A percentile compares a stretch with the other conserved stretches of the same genome.
These are phyloP conservation scores for Protonibea diacanthus DNA, from an alignment of 2,797 vertebrate genomes.

Conservation along the genomic window DNA sequence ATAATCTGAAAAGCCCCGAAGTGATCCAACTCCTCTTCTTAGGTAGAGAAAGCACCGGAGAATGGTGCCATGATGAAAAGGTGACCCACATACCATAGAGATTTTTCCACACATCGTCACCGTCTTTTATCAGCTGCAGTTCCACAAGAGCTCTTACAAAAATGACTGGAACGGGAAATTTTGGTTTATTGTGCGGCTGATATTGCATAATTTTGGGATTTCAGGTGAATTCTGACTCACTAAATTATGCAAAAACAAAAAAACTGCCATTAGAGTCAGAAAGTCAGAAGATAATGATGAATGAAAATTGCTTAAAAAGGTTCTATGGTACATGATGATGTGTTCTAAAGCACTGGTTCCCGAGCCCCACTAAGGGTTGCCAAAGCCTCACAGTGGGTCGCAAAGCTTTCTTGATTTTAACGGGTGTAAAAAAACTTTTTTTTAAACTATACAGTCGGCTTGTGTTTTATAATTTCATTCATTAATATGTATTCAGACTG, in stretches of 20 bases:
- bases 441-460: too few relatives aligned
- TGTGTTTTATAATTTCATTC: too few relatives aligned
- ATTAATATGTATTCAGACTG: too few relatives aligned
- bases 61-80: conserved; percentile 9
- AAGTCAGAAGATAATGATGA: neutral
- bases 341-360: too few relatives aligned
- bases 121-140: conserved; percentile 18
- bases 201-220: neutral
- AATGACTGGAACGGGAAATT: neutral
- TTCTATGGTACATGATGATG: neutral
- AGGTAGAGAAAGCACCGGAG: neutral
- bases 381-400: too few relatives aligned
- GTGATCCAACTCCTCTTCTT: neutral
- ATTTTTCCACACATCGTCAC: neutral
- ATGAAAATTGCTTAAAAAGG: neutral
- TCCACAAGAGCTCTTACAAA: too few relatives aligned
- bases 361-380: too few relatives aligned
- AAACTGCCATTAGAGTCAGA: neutral
- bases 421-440: too few relatives aligned
- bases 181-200: neutral
- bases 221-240: neutral
- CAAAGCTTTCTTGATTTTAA: too few relatives aligned
- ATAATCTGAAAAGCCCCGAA: conserved; percentile 6
- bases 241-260: neutral
- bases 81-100: conserved; percentile 12